Evolutionary conservation across 2,113 vertebrate species (phyloP), one percentile per base, ranked within the genome.

Genomic region (Megaceryle torquata): DNA sequence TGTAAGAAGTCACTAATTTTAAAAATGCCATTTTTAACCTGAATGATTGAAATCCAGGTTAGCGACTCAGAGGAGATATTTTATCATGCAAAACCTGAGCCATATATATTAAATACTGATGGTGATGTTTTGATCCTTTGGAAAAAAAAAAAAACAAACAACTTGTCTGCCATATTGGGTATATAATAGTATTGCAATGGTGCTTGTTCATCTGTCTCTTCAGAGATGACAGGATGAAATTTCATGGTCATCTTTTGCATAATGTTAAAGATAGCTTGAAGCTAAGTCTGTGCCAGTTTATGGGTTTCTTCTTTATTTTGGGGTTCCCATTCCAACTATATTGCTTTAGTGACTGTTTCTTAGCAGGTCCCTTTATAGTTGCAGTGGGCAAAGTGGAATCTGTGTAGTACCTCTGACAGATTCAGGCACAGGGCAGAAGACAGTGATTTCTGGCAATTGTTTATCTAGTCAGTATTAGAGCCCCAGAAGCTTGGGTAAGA

Each of bases 41-140:
- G 86, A 85, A 75, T 80, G 82, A 91, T 75, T 95, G 69, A 96
- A 84, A 75, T 88, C 46, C 80, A 93, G 90, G 92, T 86, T 69
- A 75, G 51, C 33, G 24, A 80, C 69, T 95, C 22, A 93, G 50
- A 48, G 37, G 11, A n/a, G 20, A 93, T 71, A 82, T 91, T 91
- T 97, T 53, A 48, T 50, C 93, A 79, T 91, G 72, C 11, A 69
- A 41, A 84, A 78, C 88, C 67, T 74, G 61, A 96, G 88, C 68
- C 53, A 56, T 70, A 50, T 41, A 1, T 93, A 51, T 91, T 89
- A 85, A 35, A 78, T 78, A 53, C 63, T 79, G 60, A 70, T 29
- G 63, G 89, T 89, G 44, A 33, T 72, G 54, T 76, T 85, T 82
- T 46, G 46, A 71, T 89, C 86, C 75, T 44, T 28, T 76, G 74